These are phyloP conservation scores for Yponomeuta cagnagella DNA, from an alignment of 2,888 invertebrate genomes.

Conservation along the genomic window DNA sequence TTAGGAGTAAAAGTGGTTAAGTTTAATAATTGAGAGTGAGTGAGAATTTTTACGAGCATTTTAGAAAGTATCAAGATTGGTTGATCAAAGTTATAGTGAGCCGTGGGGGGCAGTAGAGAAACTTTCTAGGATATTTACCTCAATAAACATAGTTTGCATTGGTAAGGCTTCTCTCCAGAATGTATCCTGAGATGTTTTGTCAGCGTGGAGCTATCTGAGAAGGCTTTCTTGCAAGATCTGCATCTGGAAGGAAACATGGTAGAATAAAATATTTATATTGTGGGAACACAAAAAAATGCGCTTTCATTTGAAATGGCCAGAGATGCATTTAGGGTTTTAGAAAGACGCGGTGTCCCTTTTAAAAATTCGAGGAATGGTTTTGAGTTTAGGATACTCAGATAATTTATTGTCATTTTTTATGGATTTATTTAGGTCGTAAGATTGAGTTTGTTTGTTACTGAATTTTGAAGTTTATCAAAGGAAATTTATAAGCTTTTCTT, in stretches of 20 bases:
- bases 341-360: not conserved
- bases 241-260: conserved; percentile 74
- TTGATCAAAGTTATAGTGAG: not conserved
- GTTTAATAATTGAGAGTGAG: too few species aligned
- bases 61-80: not conserved
- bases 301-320: not conserved
- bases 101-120: not conserved
- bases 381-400: too few species aligned
- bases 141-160: conserved; percentile 96
- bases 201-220: conserved; percentile 98
- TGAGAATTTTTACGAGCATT: too few species aligned
- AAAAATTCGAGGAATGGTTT: not conserved
- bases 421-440: too few species aligned
- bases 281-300: not conserved
- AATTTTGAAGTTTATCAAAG: not conserved
- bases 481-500: not conserved
- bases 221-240: conserved; percentile 97
- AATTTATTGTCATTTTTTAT: too few species aligned
- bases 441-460: too few species aligned
- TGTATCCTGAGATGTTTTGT: conserved; percentile 97
- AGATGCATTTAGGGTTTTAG: not conserved
- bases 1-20: too few species aligned
- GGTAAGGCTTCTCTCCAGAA: conserved; percentile 96
- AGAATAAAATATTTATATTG: not conserved
- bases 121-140: conserved; percentile 58